A percentile compares a stretch with the other conserved stretches of the same genome.
These are phyloP conservation scores for Epirrhoe tristata DNA, from an alignment of 2,888 invertebrate genomes.

Conservation along the genomic window DNA sequence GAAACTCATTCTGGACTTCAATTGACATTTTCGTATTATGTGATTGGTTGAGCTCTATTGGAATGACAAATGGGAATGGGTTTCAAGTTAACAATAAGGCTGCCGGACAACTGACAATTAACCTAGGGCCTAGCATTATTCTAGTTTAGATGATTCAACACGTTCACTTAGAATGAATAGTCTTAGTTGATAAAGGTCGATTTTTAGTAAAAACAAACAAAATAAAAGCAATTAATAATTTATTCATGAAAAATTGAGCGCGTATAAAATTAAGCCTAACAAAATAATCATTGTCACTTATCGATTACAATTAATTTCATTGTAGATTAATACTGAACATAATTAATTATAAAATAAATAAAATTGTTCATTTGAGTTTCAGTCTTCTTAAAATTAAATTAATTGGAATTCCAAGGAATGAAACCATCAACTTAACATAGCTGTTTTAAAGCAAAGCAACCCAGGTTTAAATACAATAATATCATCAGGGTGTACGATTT, in stretches of 20 bases:
- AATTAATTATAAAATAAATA: conserved; percentile 40
- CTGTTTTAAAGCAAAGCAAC: conserved; percentile 4
- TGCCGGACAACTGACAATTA: too few species aligned
- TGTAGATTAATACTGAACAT: conserved; percentile 49
- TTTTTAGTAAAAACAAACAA: conserved; percentile 32
- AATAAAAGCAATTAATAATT: conserved; percentile 74
- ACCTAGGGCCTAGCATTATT: too few species aligned
- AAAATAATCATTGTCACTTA: conserved; percentile 53
- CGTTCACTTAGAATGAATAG: too few species aligned
- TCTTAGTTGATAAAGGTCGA: too few species aligned
- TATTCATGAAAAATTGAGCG: conserved; percentile 83
- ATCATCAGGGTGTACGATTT: too few species aligned
- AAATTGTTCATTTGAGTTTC: conserved; percentile 40
- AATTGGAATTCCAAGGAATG: conserved; percentile 46
- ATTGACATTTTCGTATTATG: too few species aligned
- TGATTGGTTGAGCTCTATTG: too few species aligned
- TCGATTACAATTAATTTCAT: conserved; percentile 45
- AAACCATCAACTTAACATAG: conserved; percentile 11
- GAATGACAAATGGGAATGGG: too few species aligned
- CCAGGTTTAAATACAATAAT: too few species aligned
- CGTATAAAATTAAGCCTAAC: conserved; percentile 74
- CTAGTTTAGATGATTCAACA: too few species aligned
- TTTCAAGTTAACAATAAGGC: too few species aligned
- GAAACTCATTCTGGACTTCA: too few species aligned
- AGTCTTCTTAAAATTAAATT: conserved; percentile 47